Evolutionary conservation across 2,797 vertebrate species (phyloP).

Genomic region (Muscicapa striata): DNA sequence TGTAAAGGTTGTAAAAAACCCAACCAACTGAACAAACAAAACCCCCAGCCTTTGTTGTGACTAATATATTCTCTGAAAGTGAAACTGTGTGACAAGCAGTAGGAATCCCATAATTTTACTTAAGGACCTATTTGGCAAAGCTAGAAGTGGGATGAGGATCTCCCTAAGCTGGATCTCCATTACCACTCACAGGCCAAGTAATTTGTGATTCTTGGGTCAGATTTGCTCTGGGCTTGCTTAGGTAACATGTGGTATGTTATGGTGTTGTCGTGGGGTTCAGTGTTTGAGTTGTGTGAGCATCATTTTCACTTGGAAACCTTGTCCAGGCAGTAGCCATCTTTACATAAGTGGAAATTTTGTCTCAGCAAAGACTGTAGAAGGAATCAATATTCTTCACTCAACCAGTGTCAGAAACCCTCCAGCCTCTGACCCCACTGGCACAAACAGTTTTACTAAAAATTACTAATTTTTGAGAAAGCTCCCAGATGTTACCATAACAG

Average conservation of each 20-base stretch:
- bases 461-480: conserved; percentile 46
- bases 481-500: conserved; percentile 1
- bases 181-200: not conserved
- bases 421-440: not conserved
- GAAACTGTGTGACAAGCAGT: not conserved
- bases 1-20: not conserved
- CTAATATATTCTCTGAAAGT: not conserved
- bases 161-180: not conserved
- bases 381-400: not conserved
- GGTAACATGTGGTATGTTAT: not conserved
- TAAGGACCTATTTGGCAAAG: not conserved
- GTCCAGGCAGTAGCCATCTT: not conserved
- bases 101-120: not conserved
- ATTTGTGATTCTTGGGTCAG: not conserved
- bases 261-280: rapidly evolving
- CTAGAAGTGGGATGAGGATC: not conserved
- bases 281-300: not conserved
- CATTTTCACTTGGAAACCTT: not conserved
- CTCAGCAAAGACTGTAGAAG: not conserved
- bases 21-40: not conserved
- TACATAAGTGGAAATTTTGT: not conserved
- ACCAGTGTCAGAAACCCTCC: not conserved
- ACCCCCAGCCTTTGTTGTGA: not conserved
- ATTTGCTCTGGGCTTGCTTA: not conserved
- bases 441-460: conserved; percentile 55